These are phyloP conservation scores for Cichladusa arquata DNA, from an alignment of 2,113 vertebrate genomes.

Conservation along the genomic window DNA sequence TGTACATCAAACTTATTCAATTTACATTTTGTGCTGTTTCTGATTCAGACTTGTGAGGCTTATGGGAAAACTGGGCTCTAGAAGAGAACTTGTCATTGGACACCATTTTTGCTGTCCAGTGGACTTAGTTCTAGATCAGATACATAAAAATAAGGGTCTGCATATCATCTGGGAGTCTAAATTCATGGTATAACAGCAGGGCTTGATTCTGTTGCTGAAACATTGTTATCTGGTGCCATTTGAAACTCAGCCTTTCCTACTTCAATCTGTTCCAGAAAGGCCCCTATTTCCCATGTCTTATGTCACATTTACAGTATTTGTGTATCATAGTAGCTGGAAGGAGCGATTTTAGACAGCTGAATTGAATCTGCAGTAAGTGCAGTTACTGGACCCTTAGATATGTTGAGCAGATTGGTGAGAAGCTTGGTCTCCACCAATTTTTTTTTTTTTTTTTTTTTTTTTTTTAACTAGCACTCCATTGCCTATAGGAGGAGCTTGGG, in stretches of 20 bases:
- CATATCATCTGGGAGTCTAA: not conserved
- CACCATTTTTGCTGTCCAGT: not conserved
- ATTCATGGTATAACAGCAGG: not conserved
- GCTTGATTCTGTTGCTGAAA: not conserved
- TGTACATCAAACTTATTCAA: not conserved
- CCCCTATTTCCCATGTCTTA: not conserved
- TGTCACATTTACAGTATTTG: not conserved
- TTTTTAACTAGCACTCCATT: not conserved
- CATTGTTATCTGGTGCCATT: not conserved
- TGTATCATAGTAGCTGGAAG: not conserved
- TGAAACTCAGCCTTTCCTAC: not conserved
- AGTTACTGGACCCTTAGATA: not conserved
- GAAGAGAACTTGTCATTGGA: not conserved
- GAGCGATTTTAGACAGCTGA: not conserved
- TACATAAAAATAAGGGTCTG: not conserved
- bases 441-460: too few species aligned
- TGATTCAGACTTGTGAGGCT: not conserved
- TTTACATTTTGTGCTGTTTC: not conserved
- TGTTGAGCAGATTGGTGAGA: rapidly evolving
- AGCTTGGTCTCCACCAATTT: not conserved
- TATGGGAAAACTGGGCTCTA: not conserved
- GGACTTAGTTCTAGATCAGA: not conserved
- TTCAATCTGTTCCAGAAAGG: not conserved
- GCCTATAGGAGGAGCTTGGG: not conserved
- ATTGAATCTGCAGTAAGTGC: not conserved